Evolutionary conservation across 2,113 vertebrate species (phyloP).

Genomic region (Morone chrysops): DNA sequence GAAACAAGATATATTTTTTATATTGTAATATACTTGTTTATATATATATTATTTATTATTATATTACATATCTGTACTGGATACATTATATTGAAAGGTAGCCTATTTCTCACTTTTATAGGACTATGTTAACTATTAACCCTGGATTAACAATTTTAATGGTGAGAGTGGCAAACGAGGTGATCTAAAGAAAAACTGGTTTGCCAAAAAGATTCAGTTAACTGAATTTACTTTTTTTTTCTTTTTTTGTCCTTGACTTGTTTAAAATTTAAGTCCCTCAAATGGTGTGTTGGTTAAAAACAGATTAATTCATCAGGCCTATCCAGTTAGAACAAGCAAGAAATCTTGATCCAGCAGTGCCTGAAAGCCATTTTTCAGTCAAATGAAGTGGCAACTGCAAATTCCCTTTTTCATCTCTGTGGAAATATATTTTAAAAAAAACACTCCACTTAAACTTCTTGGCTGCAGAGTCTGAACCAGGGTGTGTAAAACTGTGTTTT

Average conservation of each 20-base stretch:
- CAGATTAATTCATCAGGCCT: constrained; percentile 32
- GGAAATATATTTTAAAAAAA: constrained; percentile 23
- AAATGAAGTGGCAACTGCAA: constrained; percentile 58
- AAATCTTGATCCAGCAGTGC: constrained; percentile 30
- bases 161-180: neutral
- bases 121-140: neutral
- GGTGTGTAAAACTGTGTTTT: constrained; percentile 1
- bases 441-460: constrained; percentile 20
- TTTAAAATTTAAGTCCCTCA: constrained; percentile 7
- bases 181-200: neutral
- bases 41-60: no score
- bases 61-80: neutral
- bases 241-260: no score
- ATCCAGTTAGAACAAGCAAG: constrained; percentile 11
- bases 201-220: neutral
- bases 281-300: constrained; percentile 39
- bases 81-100: neutral
- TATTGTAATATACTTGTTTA: no score
- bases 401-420: constrained; percentile 21
- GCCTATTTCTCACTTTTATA: neutral
- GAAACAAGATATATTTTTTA: no score
- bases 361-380: constrained; percentile 60
- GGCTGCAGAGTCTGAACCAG: constrained; percentile 15
- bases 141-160: neutral
- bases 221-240: neutral